phyloP scores from a whole-genome alignment of 2,797 vertebrate species.

The Somateria mollissima region DNA sequence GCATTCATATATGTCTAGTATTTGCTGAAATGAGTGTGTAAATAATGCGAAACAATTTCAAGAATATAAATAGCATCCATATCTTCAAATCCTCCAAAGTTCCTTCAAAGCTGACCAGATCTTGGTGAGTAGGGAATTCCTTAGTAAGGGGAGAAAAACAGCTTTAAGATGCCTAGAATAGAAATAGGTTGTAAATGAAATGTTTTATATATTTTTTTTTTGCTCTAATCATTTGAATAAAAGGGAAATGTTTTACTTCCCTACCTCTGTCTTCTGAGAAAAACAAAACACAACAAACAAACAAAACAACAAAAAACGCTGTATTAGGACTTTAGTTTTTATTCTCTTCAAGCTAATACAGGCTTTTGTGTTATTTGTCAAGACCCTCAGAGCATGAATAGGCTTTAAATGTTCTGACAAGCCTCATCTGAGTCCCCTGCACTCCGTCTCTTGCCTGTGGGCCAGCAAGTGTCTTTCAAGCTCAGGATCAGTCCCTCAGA shows the following conservation, averaged over 20 bases:
- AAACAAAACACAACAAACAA: neutral
- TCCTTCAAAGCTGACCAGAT: neutral
- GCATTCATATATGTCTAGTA: neutral
- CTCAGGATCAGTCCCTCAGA: neutral
- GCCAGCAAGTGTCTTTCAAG: neutral
- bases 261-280: neutral
- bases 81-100: neutral
- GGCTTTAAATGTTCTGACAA: neutral
- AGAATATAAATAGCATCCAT: neutral
- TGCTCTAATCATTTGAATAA: neutral
- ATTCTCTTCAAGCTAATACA: neutral
- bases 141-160: neutral
- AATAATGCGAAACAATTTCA: neutral
- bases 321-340: neutral
- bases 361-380: neutral
- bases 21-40: neutral
- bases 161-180: neutral
- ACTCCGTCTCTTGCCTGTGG: neutral
- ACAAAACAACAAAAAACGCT: neutral
- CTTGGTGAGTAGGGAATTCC: neutral
- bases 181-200: neutral
- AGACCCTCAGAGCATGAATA: neutral
- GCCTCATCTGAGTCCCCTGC: neutral
- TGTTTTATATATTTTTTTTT: neutral
- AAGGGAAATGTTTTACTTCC: neutral